phyloP scores from a whole-genome alignment of 2,113 vertebrate species.

The Eclectus roratus region DNA sequence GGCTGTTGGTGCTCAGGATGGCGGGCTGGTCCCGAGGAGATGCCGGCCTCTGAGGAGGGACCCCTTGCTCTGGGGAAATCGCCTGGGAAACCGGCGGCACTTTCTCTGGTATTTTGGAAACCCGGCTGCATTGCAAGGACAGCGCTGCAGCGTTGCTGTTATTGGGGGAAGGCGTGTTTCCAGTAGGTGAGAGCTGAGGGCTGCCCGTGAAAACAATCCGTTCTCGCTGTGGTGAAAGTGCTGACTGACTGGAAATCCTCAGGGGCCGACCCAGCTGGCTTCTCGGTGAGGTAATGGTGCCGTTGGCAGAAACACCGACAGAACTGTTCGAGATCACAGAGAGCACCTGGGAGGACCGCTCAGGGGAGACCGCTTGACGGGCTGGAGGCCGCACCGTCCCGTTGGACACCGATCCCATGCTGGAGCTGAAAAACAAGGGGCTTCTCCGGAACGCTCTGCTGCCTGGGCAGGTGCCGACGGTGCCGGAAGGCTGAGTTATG shows the following conservation, averaged over 20 bases:
- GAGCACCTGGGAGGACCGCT: conserved; percentile 15
- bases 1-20: conserved; percentile 87
- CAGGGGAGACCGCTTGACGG: conserved; percentile 40
- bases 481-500: conserved; percentile 70
- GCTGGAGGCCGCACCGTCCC: conserved; percentile 44
- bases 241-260: neutral
- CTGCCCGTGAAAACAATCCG: neutral
- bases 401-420: conserved; percentile 19
- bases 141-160: neutral
- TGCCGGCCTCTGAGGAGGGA: neutral
- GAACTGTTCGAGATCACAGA: neutral
- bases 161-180: neutral
- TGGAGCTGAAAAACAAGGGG: neutral
- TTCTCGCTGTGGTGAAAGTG: neutral
- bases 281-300: neutral
- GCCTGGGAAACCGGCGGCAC: neutral
- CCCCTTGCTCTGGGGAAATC: conserved; percentile 32
- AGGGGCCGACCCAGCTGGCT: neutral
- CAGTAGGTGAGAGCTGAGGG: neutral
- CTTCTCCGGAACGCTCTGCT: conserved; percentile 12
- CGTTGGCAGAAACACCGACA: conserved; percentile 12
- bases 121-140: neutral
- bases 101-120: conserved; percentile 49
- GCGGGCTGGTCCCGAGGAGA: conserved; percentile 18
- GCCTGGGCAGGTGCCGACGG: conserved; percentile 42